These are phyloP conservation scores for Muntiacus reevesi DNA, from an alignment of 2,113 vertebrate species.

Conservation along the genomic window DNA sequence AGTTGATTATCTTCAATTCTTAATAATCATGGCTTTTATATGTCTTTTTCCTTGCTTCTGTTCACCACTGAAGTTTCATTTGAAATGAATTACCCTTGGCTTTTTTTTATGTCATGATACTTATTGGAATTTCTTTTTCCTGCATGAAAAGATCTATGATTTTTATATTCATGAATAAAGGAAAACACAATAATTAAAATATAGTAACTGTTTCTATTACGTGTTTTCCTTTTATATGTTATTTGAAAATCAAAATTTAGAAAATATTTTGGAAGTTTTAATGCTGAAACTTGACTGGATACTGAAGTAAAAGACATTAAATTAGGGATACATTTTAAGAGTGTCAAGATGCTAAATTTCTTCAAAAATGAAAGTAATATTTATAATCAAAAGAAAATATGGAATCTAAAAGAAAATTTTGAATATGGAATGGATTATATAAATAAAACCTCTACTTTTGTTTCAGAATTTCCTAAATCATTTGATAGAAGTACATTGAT, in stretches of 20 bases:
- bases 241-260: background rate
- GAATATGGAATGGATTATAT: background rate
- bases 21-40: background rate
- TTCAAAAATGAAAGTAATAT: background rate
- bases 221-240: background rate
- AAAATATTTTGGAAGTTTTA: background rate
- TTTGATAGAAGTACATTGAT: background rate
- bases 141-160: background rate
- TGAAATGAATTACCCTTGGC: background rate
- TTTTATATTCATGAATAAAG: background rate
- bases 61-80: background rate
- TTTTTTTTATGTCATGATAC: background rate
- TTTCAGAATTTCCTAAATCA: background rate
- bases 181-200: background rate
- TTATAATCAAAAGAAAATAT: background rate
- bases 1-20: background rate
- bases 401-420: background rate
- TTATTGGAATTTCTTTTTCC: background rate
- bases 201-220: background rate
- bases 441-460: background rate
- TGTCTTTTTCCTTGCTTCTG: background rate
- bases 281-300: background rate
- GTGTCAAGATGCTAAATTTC: background rate
- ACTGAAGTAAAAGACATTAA: background rate
- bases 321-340: background rate